These are phyloP conservation scores for Crossaster papposus DNA, from an alignment of 53 echinoderm and acorn worm species.

Conservation along the genomic window DNA sequence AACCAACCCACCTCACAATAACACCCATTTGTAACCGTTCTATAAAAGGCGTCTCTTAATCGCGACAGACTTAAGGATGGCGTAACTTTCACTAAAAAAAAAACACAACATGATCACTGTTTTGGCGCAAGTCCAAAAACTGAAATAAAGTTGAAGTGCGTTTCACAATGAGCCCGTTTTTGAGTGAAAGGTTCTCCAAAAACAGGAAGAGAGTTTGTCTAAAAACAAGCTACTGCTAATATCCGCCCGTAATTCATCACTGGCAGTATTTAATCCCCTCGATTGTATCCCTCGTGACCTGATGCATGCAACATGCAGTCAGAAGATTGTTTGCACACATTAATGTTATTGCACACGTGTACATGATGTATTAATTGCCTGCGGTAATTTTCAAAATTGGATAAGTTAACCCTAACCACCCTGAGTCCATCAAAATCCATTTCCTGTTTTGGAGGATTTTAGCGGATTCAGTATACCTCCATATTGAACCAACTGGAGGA, in stretches of 20 bases:
- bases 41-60: neutral
- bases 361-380: too few species aligned
- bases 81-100: neutral
- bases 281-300: neutral
- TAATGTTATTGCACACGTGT: neutral
- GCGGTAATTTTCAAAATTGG: too few species aligned
- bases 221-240: constrained; percentile 55
- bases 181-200: neutral
- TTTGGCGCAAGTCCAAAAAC: neutral
- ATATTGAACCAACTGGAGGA: too few species aligned
- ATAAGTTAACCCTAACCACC: too few species aligned
- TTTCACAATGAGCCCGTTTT: constrained; percentile 27
- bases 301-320: neutral
- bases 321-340: neutral
- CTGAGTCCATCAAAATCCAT: too few species aligned
- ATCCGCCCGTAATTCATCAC: constrained; percentile 28
- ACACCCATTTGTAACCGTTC: too few species aligned
- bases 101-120: neutral
- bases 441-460: too few species aligned
- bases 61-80: neutral
- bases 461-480: too few species aligned
- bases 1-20: too few species aligned
- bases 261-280: neutral
- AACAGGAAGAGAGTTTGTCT: constrained; percentile 31
- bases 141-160: too few species aligned